Conservation (phyloP, 1,140 invertebrate genomes). For the Uloborus diversus region DNA sequence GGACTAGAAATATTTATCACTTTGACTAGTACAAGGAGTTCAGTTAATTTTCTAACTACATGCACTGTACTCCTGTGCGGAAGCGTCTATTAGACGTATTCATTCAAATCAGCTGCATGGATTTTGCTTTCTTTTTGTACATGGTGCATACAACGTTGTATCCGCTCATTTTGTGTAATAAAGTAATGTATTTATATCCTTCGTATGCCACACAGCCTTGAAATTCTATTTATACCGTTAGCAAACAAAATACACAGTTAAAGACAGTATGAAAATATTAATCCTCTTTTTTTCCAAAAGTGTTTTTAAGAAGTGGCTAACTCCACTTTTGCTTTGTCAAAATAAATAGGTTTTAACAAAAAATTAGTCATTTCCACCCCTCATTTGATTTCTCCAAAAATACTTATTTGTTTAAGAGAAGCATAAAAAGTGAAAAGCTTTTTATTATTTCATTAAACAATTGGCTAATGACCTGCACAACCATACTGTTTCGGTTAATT, state of each 20-base stretch:
- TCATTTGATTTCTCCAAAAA: conserved; percentile 55
- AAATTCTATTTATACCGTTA: conserved; percentile 47
- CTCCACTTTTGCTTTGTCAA: conserved; percentile 48
- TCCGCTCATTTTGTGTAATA: conserved; percentile 46
- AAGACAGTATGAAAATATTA: conserved; percentile 56
- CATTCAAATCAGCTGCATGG: conserved; percentile 30
- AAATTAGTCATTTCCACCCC: conserved; percentile 31
- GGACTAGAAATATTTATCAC: too few relatives aligned
- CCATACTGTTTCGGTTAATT: conserved; percentile 46
- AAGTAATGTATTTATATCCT: conserved; percentile 47
- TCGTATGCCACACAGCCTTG: conserved; percentile 40
- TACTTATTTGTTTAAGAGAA: conserved; percentile 55
- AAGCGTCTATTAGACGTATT: conserved; percentile 12
- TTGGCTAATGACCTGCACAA: conserved; percentile 36
- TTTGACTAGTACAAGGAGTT: conserved; percentile 52
- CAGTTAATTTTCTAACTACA: conserved; percentile 28
- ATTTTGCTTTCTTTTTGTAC: conserved; percentile 47
- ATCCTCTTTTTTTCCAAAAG: conserved; percentile 41
- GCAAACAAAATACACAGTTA: conserved; percentile 55
- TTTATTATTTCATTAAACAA: conserved; percentile 43
- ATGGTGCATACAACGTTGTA: conserved; percentile 52
- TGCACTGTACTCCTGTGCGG: conserved; percentile 23
- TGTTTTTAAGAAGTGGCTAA: conserved; percentile 44
- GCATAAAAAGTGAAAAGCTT: conserved; percentile 53
- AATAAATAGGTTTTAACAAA: conserved; percentile 52